Base-by-base conservation (phyloP, 1,140 invertebrate species). In the Augochlora pura region DNA sequence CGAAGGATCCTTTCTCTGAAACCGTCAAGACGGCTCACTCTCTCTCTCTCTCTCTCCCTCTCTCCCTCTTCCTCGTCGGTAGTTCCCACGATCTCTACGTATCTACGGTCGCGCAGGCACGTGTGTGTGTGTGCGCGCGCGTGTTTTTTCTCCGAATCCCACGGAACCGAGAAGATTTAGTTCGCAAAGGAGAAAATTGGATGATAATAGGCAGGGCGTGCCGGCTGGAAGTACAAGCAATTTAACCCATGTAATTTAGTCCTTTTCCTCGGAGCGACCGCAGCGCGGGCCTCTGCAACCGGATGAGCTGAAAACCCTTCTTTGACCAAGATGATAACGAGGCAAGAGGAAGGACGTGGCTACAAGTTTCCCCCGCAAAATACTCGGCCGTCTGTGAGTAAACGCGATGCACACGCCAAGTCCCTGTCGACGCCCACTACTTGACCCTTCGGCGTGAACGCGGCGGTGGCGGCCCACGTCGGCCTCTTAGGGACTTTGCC, bases 331-430 rank as follows among this genome's bases (percentile, higher is more conserved):
- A 77, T 77, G 75, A 77, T 77, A 77, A 77, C 75, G 67, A 70
- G 54, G 42, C 27, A 21, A 49, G 75, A 69, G 57, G 65, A 77
- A 70, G 75, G 66, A 62, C 75, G 66, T 38, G 75, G 66, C 66
- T 77, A 49, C 75, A 77, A 77, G 75, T 77, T 77, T 77, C 75
- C 27, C 27, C 74, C 66, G 54, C 75, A 70, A 70, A 76, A 77
- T 77, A 70, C 57, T 54, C 57, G 52, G 66, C 27, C 39, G 54
- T 62, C 74, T 77, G 54, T 38, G 39, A 69, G 74, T 62, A 77
- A 77, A 62, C 66, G 75, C 59, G 75, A 77, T 77, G 42, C 75
- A 62, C 66, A 46, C 54, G 66, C 57, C 42, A 77, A 62, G 66
- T 70, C 65, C 4, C 39, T 42, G 75, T 77, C 66, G 57, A 69